A percentile compares a stretch with the other conserved stretches of the same genome.
These are phyloP conservation scores for Turritopsis dohrnii DNA, from an alignment of 30 jellyfish, hydroid and myxozoan species.

Conservation along the genomic window DNA sequence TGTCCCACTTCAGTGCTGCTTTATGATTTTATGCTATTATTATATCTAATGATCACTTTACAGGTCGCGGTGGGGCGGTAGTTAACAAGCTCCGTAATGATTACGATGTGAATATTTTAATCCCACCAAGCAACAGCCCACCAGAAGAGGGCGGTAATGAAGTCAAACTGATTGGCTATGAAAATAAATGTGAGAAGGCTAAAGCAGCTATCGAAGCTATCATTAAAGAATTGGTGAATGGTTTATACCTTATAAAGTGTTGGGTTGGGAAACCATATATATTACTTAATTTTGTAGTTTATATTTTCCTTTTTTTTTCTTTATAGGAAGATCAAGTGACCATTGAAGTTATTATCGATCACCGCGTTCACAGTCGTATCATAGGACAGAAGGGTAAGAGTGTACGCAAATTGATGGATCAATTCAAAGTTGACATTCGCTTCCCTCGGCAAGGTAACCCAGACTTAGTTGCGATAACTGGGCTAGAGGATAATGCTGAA, in stretches of 20 bases:
- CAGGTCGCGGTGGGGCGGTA: constrained; percentile 72
- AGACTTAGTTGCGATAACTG: constrained; percentile 59
- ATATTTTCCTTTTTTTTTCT: neutral
- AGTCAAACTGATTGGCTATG: constrained; percentile 65
- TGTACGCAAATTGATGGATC: constrained; percentile 78
- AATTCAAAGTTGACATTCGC: constrained; percentile 82
- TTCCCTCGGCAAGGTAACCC: constrained; percentile 73
- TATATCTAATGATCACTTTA: neutral
- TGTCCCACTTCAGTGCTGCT: neutral
- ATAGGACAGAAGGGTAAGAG: constrained; percentile 77
- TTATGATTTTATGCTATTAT: neutral
- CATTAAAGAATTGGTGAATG: constrained; percentile 65
- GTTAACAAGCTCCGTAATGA: constrained; percentile 65
- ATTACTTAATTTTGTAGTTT: neutral
- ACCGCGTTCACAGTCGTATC: constrained; percentile 85
- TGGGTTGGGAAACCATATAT: neutral
- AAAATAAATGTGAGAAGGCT: constrained; percentile 59
- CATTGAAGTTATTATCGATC: constrained; percentile 60
- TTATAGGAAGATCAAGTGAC: constrained; percentile 65
- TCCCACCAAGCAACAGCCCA: constrained; percentile 54
- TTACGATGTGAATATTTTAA: constrained; percentile 61
- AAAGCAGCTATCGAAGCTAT: constrained; percentile 66
- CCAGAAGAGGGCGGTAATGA: constrained; percentile 41
- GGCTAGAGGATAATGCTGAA: constrained; percentile 76
- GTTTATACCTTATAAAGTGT: no score